These are phyloP conservation scores for Gymnocypris eckloni DNA, from an alignment of 2,797 vertebrate species.

Conservation along the genomic window DNA sequence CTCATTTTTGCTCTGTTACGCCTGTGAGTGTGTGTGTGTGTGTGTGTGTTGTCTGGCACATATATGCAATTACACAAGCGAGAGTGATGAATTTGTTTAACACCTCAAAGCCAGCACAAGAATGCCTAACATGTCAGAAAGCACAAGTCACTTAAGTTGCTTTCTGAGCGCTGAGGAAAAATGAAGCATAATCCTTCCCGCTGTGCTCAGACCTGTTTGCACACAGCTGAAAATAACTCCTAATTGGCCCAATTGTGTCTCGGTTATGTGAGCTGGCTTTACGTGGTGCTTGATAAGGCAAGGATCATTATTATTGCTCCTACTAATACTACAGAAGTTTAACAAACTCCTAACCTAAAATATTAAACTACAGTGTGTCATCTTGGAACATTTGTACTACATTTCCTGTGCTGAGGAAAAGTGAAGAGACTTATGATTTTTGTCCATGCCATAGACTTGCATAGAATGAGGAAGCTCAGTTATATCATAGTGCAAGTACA, in stretches of 20 bases:
- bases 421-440: not conserved
- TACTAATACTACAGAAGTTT: not conserved
- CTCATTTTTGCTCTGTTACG: not conserved
- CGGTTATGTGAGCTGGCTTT: slow-evolving; percentile 45
- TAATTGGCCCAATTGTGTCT: slow-evolving; percentile 63
- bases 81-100: slow-evolving; percentile 23
- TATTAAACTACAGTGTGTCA: not conserved
- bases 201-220: slow-evolving; percentile 56
- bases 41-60: slow-evolving; percentile 5
- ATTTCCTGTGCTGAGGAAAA: not conserved
- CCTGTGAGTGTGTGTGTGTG: not conserved
- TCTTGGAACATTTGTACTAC: not conserved
- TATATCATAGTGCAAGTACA: not conserved
- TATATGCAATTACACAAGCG: slow-evolving; percentile 38
- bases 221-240: slow-evolving; percentile 56
- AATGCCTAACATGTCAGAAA: slow-evolving; percentile 21
- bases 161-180: slow-evolving; percentile 38
- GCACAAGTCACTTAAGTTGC: slow-evolving; percentile 12
- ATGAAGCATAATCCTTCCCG: slow-evolving; percentile 54
- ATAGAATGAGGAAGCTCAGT: not conserved
- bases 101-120: slow-evolving; percentile 5
- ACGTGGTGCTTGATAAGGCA: slow-evolving; percentile 11
- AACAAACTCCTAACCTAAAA: not conserved
- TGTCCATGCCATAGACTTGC: not conserved
- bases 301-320: not conserved